phyloP scores from a whole-genome alignment of 1,140 invertebrate species.

The Anastrepha ludens region DNA sequence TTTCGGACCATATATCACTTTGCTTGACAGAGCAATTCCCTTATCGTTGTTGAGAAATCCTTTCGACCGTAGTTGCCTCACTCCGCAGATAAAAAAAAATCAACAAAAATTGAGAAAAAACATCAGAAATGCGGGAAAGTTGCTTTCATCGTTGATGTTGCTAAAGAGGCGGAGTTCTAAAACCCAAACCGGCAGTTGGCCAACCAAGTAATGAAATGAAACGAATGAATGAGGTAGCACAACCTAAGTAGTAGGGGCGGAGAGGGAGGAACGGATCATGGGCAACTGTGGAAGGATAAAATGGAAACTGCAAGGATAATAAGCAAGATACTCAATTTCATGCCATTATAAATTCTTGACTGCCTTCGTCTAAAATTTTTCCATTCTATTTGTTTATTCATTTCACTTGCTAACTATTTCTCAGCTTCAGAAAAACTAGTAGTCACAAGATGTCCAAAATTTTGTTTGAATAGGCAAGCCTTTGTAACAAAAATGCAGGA shows the following conservation, averaged over 20 bases:
- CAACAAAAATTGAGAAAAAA: not conserved
- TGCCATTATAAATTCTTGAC: not conserved
- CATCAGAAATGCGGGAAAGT: conserved; percentile 23
- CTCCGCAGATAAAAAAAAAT: not conserved
- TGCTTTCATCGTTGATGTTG: conserved; percentile 36
- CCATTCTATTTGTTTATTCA: not conserved
- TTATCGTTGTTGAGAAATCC: conserved; percentile 74
- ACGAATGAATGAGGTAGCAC: conserved; percentile 11
- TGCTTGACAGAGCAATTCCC: conserved; percentile 74
- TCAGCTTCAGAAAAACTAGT: too few relatives aligned
- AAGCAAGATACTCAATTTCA: not conserved
- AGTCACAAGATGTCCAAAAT: too few relatives aligned
- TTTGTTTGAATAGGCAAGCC: too few relatives aligned
- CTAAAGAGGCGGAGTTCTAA: conserved; percentile 49
- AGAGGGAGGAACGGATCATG: not conserved
- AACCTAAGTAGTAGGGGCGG: not conserved
- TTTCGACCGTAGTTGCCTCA: conserved; percentile 70
- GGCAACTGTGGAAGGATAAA: not conserved
- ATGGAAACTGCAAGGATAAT: conserved; percentile 17
- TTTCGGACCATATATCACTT: conserved; percentile 74
- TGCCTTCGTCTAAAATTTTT: not conserved
- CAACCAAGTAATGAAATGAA: conserved; percentile 29
- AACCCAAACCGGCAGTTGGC: conserved; percentile 22
- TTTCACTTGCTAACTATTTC: not conserved
- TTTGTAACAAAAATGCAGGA: too few relatives aligned